Conservation (phyloP, 2,113 vertebrate species). For the Tilapia sparmanii region DNA sequence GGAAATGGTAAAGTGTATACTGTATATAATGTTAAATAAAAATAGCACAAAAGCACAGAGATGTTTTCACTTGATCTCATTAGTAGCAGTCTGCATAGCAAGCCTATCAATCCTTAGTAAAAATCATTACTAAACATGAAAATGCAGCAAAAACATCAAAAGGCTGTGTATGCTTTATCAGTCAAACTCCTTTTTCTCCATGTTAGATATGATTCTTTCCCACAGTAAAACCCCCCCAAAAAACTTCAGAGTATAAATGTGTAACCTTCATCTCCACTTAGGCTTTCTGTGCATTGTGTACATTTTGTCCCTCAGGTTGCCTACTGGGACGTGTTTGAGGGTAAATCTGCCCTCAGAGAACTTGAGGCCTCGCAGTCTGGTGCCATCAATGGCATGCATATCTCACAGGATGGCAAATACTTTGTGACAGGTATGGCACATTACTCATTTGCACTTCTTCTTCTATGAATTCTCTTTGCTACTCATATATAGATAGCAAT, state of each 20-base stretch:
- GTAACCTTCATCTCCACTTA: background rate
- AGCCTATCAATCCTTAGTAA: background rate
- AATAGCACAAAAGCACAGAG: background rate
- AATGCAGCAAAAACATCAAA: background rate
- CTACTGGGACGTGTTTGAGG: slow-evolving; percentile 85
- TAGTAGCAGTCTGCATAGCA: background rate
- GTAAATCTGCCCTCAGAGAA: slow-evolving; percentile 75
- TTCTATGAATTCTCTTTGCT: background rate
- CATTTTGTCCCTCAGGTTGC: slow-evolving; percentile 65
- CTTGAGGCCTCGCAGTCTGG: slow-evolving; percentile 78
- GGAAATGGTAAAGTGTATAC: background rate
- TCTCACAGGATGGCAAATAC: slow-evolving; percentile 72
- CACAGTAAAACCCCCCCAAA: background rate
- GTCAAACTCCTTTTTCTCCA: background rate
- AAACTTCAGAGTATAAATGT: background rate
- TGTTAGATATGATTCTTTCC: background rate
- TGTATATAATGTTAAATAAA: background rate
- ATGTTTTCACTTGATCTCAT: background rate
- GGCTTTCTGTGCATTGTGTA: background rate
- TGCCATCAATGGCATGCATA: slow-evolving; percentile 81
- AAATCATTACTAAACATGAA: background rate
- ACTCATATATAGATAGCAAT: background rate
- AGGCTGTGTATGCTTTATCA: background rate
- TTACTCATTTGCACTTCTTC: background rate
- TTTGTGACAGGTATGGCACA: slow-evolving; percentile 80